These are phyloP conservation scores for Carcinoscorpius rotundicauda DNA, from an alignment of 1,140 invertebrate species.

Conservation along the genomic window DNA sequence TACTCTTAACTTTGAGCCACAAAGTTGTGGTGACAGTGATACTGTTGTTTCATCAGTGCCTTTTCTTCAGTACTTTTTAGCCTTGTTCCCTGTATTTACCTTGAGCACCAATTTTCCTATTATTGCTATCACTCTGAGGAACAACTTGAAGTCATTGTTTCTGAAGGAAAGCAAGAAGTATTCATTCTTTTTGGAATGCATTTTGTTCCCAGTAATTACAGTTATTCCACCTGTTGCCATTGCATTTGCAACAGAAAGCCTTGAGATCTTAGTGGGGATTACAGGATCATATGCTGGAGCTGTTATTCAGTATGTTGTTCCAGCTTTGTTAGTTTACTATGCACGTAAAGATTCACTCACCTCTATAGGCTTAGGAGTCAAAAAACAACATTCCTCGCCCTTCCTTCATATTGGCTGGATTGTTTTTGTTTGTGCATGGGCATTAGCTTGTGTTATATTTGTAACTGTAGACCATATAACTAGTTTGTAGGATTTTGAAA, in stretches of 20 bases:
- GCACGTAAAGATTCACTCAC: constrained; percentile 41
- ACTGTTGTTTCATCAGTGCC: constrained; percentile 17
- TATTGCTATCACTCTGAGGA: constrained; percentile 87
- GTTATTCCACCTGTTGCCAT: constrained; percentile 72
- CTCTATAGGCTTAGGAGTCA: constrained; percentile 47
- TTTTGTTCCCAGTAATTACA: constrained; percentile 54
- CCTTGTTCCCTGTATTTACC: constrained; percentile 92
- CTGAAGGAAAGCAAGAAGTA: constrained; percentile 33
- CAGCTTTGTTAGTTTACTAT: constrained; percentile 67
- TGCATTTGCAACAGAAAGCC: constrained; percentile 69
- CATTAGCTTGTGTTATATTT: constrained; percentile 60
- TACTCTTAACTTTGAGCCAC: constrained; percentile 74
- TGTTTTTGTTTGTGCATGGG: constrained; percentile 69
- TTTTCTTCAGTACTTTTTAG: constrained; percentile 70
- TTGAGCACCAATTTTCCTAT: constrained; percentile 93
- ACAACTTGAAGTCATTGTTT: constrained; percentile 79
- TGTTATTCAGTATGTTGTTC: constrained; percentile 90
- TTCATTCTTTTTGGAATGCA: constrained; percentile 27
- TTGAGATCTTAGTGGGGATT: constrained; percentile 52
- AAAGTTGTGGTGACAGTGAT: constrained; percentile 23
- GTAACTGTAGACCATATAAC: constrained; percentile 52
- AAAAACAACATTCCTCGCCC: constrained; percentile 65
- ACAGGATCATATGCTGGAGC: constrained; percentile 86
- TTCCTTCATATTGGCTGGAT: constrained; percentile 65
- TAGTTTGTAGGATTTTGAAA: too few relatives aligned